Base-by-base conservation (phyloP, 2,113 vertebrate genomes). In the Ailurus styani region DNA sequence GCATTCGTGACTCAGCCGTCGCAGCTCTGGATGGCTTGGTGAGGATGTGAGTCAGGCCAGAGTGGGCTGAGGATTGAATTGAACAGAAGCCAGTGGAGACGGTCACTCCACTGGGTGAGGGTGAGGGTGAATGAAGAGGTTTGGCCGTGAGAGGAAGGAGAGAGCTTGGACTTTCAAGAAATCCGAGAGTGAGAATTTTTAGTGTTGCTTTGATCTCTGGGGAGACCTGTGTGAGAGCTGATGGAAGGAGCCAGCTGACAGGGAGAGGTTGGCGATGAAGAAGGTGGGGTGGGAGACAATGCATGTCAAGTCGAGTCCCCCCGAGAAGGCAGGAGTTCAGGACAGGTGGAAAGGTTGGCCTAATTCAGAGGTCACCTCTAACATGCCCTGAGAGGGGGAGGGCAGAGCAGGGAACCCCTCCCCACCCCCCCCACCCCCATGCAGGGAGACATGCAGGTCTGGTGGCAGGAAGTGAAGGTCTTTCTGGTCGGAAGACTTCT, bases 381-480 rank as follows among this genome's bases (percentile, higher is more conserved):
- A 20, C 4, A 0, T 23, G 60, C 42, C 6, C 13, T 8, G 23
- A 57, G 47, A 45, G 37, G 25, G 57, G 52, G 1, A 47, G 52
- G 20, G 57, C 50, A 8, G 40, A 57, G n/a, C 37, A 72, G 79
- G 84, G 84, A 12, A 29, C 57, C 60, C 27, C 25, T 25, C 55
- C 57, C 57, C 60, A 0, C 11, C 57, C 55, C 57, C 57, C 60
- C 1, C 11, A 23, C 23, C 77, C 86, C 42, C 1, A 3, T 6
- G 4, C 23, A 23, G 89, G 82, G 57, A 77, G 82, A 42, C 14
- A 0, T 2, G 10, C 81, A 95, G 75, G 64, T 45, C 37, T 91
- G 77, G 25, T 31, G 62, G 95, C 96, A 93, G 96, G 96, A 97
- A 97, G 70, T 50, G n/a, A 75, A 97, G 70, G 79, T 52, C 5